Base-by-base conservation (phyloP, 2,888 invertebrate species). In the Punctoribates punctum region DNA sequence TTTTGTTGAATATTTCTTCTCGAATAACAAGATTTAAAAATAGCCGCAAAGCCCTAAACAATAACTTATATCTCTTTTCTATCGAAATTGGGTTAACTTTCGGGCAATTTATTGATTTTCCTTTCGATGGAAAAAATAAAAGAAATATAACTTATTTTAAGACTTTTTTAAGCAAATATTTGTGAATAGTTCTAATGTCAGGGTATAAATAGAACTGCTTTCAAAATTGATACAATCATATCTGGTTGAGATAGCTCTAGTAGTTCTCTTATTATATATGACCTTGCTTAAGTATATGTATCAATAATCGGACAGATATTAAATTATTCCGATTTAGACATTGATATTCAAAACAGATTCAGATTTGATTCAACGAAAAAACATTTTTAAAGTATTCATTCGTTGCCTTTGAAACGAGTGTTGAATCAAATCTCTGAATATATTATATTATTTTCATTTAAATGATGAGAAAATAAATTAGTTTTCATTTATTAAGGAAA, bases 51-150 rank as follows among this genome's bases (percentile, higher is more conserved):
- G n/a, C 42, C 34, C 46, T 70, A 46, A 62, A 70, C 46, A 70
- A 70, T 70, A 46, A 46, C 23, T 46, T 27, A 60, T 29, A 65
- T 65, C 42, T 46, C 38, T 38, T 38, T 70, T 46, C n/a, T 3
- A 67, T 67, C 15, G 29, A 67, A 70, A 42, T 48, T 72, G 72
- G 72, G 72, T 48, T 48, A 72, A 27, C 9, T 72, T 72, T 72
- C 25, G 48, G 46, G 48, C 42, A 20, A 72, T 72, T 72, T n/a
- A 38, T 67, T 67, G 65, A 46, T 72, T 70, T 72, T 46, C 20
- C 20, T 72, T 48, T 46, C 20, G 46, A 46, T 48, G 11, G n/a
- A 70, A 48, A 72, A 48, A 34, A 25, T 29, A 65, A 9, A 65
- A 42, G 46, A 42, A 70, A 23, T 23, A 11, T 11, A 48, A 38